Conservation (phyloP, 2,797 vertebrate genomes). For the Eptatretus atami region DNA sequence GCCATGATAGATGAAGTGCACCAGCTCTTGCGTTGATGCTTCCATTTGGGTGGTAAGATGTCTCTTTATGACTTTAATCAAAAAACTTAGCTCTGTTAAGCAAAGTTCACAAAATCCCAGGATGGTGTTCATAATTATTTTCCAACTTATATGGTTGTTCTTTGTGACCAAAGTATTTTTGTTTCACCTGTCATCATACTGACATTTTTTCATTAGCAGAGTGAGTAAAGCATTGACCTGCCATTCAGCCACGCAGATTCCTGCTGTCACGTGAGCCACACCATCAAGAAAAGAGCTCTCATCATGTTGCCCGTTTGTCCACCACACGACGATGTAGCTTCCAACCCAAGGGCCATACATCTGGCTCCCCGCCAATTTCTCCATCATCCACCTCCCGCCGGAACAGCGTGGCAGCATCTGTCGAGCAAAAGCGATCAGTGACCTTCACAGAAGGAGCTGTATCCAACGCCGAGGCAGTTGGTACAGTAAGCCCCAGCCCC, state of each 20-base stretch:
- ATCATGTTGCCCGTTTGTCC: slow-evolving; percentile 48
- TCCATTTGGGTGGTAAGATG: too few species aligned
- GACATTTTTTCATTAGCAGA: too few species aligned
- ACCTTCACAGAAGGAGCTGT: slow-evolving; percentile 57
- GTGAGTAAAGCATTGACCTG: too few species aligned
- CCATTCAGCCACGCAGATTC: slow-evolving; percentile 40
- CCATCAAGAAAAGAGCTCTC: slow-evolving; percentile 35
- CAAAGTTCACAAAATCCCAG: too few species aligned
- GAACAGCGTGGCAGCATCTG: neutral
- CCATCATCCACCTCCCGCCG: neutral
- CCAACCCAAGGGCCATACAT: slow-evolving; percentile 50
- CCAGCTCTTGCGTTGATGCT: too few species aligned
- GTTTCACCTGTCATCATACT: too few species aligned
- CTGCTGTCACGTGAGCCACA: slow-evolving; percentile 69
- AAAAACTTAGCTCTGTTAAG: too few species aligned
- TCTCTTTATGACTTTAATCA: too few species aligned
- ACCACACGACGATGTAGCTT: slow-evolving; percentile 61
- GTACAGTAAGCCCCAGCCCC: slow-evolving; percentile 10
- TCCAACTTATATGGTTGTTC: too few species aligned
- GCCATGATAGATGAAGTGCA: too few species aligned
- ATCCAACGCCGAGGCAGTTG: slow-evolving; percentile 13
- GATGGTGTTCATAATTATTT: too few species aligned
- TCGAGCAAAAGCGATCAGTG: slow-evolving; percentile 69
- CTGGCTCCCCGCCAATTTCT: neutral
- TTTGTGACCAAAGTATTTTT: too few species aligned